Evolutionary conservation across 2,888 invertebrate genomes (phyloP).

Genomic region (Aporophyla nigra): DNA sequence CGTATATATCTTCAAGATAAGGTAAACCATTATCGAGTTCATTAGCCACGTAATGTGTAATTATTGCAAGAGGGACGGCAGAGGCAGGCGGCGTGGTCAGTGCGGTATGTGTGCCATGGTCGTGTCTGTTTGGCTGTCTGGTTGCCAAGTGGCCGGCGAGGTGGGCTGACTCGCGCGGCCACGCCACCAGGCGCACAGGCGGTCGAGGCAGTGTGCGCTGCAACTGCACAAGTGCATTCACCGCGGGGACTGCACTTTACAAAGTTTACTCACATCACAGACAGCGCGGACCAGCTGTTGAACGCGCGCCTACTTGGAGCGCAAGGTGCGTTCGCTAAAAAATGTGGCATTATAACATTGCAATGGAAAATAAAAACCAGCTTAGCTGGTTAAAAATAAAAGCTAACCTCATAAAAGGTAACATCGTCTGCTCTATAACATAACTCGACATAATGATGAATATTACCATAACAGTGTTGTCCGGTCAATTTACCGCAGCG

Average conservation of each 20-base stretch:
- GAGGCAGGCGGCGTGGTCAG: constrained; percentile 69
- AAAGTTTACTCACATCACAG: constrained; percentile 47
- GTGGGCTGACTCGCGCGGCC: constrained; percentile 82
- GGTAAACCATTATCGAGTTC: constrained; percentile 25
- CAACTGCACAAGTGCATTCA: constrained; percentile 74
- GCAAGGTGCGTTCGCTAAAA: constrained; percentile 18
- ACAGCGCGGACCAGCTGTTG: constrained; percentile 30
- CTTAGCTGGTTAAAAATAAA: constrained; percentile 22
- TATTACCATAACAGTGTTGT: constrained; percentile 48
- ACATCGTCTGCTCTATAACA: constrained; percentile 10
- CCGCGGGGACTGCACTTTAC: constrained; percentile 61
- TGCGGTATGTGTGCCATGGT: constrained; percentile 73
- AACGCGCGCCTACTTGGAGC: constrained; percentile 26
- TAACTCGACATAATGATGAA: constrained; percentile 42
- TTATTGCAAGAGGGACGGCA: constrained; percentile 45
- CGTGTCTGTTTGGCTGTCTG: constrained; percentile 76
- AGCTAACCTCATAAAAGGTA: constrained; percentile 20
- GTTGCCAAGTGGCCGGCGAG: constrained; percentile 89
- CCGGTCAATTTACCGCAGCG: constrained; percentile 68
- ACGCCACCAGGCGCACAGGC: constrained; percentile 84
- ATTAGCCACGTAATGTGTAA: constrained; percentile 26
- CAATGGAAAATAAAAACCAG: constrained; percentile 14
- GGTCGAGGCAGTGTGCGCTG: constrained; percentile 68
- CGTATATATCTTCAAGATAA: constrained; percentile 36
- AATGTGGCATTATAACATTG: background rate